Conservation (phyloP, 2,113 vertebrate species). For the Sinocyclocheilus maitianheensis region DNA sequence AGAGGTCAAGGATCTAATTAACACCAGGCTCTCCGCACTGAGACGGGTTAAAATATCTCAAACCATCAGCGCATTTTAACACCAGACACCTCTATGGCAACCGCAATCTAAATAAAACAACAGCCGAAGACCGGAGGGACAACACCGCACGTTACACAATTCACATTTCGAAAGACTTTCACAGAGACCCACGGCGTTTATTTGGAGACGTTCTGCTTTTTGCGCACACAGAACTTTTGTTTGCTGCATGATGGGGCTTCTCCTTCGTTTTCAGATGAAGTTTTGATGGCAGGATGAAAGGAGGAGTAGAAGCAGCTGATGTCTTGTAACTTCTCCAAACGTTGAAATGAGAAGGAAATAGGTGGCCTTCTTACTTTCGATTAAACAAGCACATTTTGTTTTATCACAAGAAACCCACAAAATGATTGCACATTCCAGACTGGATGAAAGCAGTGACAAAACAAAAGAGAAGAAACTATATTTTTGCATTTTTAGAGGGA, state of each 20-base stretch:
- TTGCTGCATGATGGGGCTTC: constrained; percentile 18
- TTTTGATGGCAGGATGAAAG: constrained; percentile 27
- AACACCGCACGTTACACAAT: constrained; percentile 41
- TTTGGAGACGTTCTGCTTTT: constrained; percentile 50
- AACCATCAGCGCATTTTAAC: constrained; percentile 29
- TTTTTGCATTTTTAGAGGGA: background rate
- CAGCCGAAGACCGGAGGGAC: constrained; percentile 32
- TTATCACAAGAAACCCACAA: background rate
- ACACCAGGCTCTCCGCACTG: background rate
- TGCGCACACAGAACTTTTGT: background rate
- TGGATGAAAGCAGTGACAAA: background rate
- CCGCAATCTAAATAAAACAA: constrained; percentile 50
- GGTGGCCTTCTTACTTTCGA: constrained; percentile 9
- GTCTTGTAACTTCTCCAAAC: constrained; percentile 30
- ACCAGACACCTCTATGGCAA: constrained; percentile 47
- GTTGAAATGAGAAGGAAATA: constrained; percentile 29
- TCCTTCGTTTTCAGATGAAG: constrained; percentile 1
- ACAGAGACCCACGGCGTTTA: constrained; percentile 41
- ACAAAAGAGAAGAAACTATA: background rate
- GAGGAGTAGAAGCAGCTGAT: constrained; percentile 10
- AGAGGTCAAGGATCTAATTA: constrained; percentile 40
- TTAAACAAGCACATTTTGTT: background rate
- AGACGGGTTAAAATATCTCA: constrained; percentile 28
- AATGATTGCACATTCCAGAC: background rate
- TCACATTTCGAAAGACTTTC: constrained; percentile 51